These are phyloP conservation scores for Patiria miniata DNA, from an alignment of 35 echinoderm and acorn worm species.

Conservation along the genomic window DNA sequence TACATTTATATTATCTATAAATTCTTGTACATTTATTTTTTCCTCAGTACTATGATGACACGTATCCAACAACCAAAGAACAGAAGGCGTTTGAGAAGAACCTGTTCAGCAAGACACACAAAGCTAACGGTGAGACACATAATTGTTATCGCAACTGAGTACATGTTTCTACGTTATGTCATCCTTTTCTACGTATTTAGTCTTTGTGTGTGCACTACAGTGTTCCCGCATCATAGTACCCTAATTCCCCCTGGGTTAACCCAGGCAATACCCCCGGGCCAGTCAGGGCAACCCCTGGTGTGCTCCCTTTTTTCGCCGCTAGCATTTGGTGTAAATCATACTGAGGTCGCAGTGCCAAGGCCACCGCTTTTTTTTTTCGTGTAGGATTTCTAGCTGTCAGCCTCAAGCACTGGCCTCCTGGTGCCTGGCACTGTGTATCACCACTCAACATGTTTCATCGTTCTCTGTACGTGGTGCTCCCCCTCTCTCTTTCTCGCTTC, in stretches of 20 bases:
- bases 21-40: slow-evolving; percentile 26
- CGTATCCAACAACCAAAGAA: slow-evolving; percentile 91
- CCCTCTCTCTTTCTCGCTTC: background rate
- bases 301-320: background rate
- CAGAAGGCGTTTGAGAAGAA: slow-evolving; percentile 99
- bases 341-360: slow-evolving; percentile 24
- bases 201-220: no score
- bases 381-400: no score
- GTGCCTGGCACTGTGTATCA: slow-evolving; percentile 20
- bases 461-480: background rate
- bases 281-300: background rate
- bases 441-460: background rate
- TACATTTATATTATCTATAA: background rate
- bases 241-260: background rate
- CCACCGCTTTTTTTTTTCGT: background rate
- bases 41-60: slow-evolving; percentile 98
- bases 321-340: background rate
- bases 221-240: no score
- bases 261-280: background rate
- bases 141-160: no score
- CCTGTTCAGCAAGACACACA: slow-evolving; percentile 97
- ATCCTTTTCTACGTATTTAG: no score
- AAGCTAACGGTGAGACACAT: slow-evolving; percentile 88
- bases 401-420: background rate
- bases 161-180: no score